phyloP scores from a whole-genome alignment of 37 sponge, comb jelly and placozoan species.

The Haliclona indistincta region DNA sequence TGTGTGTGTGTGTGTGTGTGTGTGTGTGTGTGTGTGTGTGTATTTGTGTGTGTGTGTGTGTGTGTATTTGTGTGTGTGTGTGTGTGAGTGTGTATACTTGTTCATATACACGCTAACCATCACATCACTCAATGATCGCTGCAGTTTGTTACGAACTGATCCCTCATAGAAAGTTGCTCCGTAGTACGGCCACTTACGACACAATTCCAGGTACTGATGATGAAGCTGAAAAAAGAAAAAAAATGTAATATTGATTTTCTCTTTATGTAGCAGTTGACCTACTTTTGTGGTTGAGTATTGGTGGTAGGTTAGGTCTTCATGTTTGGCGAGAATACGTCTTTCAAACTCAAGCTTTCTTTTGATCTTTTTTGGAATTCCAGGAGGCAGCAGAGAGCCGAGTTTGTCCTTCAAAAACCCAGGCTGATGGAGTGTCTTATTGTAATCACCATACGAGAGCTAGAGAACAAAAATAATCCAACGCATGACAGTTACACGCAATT shows the following conservation, averaged over 20 bases:
- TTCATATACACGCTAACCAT: too few relatives aligned
- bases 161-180: slow-evolving; percentile 66
- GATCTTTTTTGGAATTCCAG: slow-evolving; percentile 12
- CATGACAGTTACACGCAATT: not conserved
- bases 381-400: slow-evolving; percentile 35
- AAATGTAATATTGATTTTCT: not conserved
- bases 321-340: slow-evolving; percentile 31
- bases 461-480: not conserved
- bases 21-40: slow-evolving; percentile 40
- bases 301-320: slow-evolving; percentile 34
- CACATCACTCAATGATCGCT: too few relatives aligned
- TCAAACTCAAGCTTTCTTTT: slow-evolving; percentile 41
- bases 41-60: too few relatives aligned
- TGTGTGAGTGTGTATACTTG: too few relatives aligned
- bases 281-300: not conserved
- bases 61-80: too few relatives aligned
- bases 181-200: slow-evolving; percentile 86
- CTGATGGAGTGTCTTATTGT: slow-evolving; percentile 24
- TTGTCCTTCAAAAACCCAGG: slow-evolving; percentile 47
- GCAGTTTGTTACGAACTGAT: slow-evolving; percentile 20
- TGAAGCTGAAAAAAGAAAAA: slow-evolving; percentile 37
- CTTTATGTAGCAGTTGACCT: not conserved
- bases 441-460: slow-evolving; percentile 49
- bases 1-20: slow-evolving; percentile 27
- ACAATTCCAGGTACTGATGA: slow-evolving; percentile 57